A percentile compares a stretch with the other conserved stretches of the same genome.
Conservation (phyloP, 2,888 invertebrate species). For the Drosophila affinis region DNA sequence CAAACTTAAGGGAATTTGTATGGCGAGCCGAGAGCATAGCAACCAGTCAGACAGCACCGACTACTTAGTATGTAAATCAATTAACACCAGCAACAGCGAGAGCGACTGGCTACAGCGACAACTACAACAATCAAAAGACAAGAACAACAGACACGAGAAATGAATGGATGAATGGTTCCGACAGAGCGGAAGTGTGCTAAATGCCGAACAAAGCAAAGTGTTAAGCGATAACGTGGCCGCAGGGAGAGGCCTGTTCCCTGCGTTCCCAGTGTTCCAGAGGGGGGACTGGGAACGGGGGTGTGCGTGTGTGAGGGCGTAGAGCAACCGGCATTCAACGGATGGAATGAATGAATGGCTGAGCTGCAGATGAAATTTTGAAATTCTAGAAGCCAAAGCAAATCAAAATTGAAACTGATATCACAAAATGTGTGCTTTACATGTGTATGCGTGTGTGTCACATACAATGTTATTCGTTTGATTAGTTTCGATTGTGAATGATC, state of each 20-base stretch:
- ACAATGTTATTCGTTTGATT: constrained; percentile 16
- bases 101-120: background rate
- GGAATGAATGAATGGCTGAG: constrained; percentile 20
- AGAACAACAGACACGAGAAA: constrained; percentile 2
- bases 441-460: constrained; percentile 24
- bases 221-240: constrained; percentile 49
- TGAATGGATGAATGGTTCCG: constrained; percentile 36
- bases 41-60: constrained; percentile 13
- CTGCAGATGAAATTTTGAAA: constrained; percentile 48
- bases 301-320: background rate
- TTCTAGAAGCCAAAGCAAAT: constrained; percentile 60
- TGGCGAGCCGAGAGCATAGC: constrained; percentile 20
- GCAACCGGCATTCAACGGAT: constrained; percentile 7
- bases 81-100: constrained; percentile 26
- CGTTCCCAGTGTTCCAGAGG: background rate
- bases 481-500: constrained; percentile 21
- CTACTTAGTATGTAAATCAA: constrained; percentile 27
- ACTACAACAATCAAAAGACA: background rate
- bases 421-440: background rate
- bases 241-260: background rate
- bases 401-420: constrained; percentile 27
- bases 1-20: constrained; percentile 1
- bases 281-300: background rate
- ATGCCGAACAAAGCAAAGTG: constrained; percentile 55
- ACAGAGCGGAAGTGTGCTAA: constrained; percentile 65